Percentiles rank a stretch among this genome's conserved stretches.
phyloP scores from a whole-genome alignment of 2,888 invertebrate species.

The Lobophora halterata region DNA sequence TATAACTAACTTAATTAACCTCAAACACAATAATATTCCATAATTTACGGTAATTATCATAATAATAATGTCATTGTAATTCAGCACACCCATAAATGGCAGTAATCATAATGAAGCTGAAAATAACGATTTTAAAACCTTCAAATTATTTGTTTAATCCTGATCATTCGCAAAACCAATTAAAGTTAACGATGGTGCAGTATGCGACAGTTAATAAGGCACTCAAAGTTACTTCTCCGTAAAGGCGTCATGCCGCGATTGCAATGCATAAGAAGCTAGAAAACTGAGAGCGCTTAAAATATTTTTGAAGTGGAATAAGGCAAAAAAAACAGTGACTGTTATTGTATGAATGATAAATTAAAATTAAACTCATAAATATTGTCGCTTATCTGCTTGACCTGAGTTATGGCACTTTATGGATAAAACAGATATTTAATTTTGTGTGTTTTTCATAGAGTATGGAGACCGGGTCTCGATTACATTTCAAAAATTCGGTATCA shows the following conservation, averaged over 20 bases:
- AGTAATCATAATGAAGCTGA: conserved; percentile 6
- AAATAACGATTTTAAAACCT: conserved; percentile 10
- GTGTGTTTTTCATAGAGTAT: too few relatives aligned
- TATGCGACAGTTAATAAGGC: conserved; percentile 1
- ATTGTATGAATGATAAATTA: too few relatives aligned
- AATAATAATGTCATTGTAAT: conserved; percentile 14
- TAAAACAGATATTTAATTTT: too few relatives aligned
- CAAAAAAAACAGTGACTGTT: too few relatives aligned
- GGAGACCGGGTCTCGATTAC: too few relatives aligned
- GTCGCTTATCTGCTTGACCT: too few relatives aligned
- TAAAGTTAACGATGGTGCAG: conserved; percentile 27
- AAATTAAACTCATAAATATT: too few relatives aligned
- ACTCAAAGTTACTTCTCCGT: neutral
- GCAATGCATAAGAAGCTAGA: too few relatives aligned
- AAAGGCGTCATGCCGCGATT: neutral
- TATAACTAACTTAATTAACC: conserved; percentile 10
- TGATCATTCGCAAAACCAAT: conserved; percentile 23
- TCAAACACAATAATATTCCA: conserved; percentile 3
- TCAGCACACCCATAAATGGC: conserved; percentile 1
- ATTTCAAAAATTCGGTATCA: too few relatives aligned
- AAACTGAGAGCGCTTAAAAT: too few relatives aligned
- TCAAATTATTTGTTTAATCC: conserved; percentile 26
- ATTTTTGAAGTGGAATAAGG: too few relatives aligned
- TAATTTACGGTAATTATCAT: conserved; percentile 8
- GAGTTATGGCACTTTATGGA: too few relatives aligned